Evolutionary conservation across 2,888 invertebrate species (phyloP).

Genomic region (Dinocampus coccinellae): DNA sequence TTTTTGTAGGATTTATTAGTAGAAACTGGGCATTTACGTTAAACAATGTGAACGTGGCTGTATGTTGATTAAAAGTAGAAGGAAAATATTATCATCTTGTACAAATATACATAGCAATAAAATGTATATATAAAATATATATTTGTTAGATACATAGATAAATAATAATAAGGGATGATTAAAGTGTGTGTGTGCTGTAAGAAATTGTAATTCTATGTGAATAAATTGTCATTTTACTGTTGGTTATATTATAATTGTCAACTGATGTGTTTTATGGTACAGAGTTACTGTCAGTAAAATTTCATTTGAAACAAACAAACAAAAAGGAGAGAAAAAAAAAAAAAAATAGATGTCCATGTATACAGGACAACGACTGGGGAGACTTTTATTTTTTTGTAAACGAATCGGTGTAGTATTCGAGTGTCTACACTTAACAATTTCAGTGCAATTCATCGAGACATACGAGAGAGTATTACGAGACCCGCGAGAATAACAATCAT

Average conservation of each 20-base stretch:
- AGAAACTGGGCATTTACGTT: neutral
- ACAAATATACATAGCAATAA: neutral
- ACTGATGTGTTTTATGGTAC: neutral
- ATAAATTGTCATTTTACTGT: neutral
- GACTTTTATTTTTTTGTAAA: conserved; percentile 12
- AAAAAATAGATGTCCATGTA: too few species aligned
- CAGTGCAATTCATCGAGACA: conserved; percentile 51
- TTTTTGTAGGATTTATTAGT: neutral
- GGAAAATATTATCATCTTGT: neutral
- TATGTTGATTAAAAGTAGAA: conserved; percentile 8
- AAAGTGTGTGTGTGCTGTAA: neutral
- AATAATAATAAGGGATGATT: neutral
- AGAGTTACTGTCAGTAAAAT: neutral
- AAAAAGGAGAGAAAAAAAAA: neutral
- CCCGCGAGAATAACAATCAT: conserved; percentile 48
- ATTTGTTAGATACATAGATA: neutral
- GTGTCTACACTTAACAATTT: conserved; percentile 42
- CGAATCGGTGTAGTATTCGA: conserved; percentile 37
- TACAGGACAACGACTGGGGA: neutral
- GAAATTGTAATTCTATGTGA: neutral
- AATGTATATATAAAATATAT: neutral
- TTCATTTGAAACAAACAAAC: neutral
- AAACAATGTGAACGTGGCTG: conserved; percentile 5
- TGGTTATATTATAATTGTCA: neutral
- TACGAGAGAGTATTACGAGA: conserved; percentile 48